Base-by-base conservation (phyloP, 2,113 vertebrate genomes). In the Sinocyclocheilus rhinocerous region DNA sequence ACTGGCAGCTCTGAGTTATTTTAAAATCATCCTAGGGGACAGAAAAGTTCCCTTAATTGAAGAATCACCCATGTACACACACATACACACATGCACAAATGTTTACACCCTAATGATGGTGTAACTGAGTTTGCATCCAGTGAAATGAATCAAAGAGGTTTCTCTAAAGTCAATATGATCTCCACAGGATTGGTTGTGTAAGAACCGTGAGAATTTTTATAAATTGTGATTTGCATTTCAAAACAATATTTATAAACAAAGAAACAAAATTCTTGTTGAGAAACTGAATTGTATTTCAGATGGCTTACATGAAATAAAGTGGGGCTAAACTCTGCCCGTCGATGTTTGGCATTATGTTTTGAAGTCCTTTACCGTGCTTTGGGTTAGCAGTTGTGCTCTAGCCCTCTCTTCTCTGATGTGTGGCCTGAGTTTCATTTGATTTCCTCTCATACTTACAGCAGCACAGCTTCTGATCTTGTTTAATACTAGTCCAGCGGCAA, bases 401-500 rank as follows among this genome's bases (percentile, higher is more conserved):
- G 24, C 36, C 72, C 85, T 76, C 26, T 70, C 55, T 76, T 67
- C 24, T n/a, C 59, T 78, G 24, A 93, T 92, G 92, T 93, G 70
- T 93, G 92, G 92, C 92, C 88, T 90, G 92, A 92, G 90, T 89
- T 80, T 86, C 86, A 93, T 93, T 93, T 91, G 90, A 94, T 93
- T 95, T 94, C 93, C 92, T 93, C 92, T 92, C 92, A 92, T 92
- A 92, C 89, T 92, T 94, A 91, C 93, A 91, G 93, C 91, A 89
- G 91, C 91, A 89, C 89, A 86, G 92, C 92, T 93, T 94, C 91
- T 94, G 94, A 94, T 94, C 93, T 93, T 92, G 92, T 94, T 93
- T 93, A 94, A 94, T 93, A 92, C 92, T 91, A 93, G 92, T 94
- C 93, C 93, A 93, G 93, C 91, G 94, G 93, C 93, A 94, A 94